Conservation (phyloP, 2,113 vertebrate species). For the Scalopus aquaticus region DNA sequence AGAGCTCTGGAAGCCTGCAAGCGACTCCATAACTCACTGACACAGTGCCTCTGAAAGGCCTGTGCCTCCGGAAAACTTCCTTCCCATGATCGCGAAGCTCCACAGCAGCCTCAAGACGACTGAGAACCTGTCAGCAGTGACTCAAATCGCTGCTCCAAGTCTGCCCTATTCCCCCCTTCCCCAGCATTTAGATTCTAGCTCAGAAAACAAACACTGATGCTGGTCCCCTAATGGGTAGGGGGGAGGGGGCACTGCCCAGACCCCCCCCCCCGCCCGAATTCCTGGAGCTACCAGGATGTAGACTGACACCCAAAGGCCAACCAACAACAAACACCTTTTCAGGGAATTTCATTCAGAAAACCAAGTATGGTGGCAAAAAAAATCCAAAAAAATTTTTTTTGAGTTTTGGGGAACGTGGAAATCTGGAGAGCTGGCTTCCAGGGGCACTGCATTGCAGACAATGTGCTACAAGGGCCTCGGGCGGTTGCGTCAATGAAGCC, state of each 20-base stretch:
- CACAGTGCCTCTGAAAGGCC: background rate
- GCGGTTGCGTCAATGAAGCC: constrained; percentile 73
- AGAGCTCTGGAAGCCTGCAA: background rate
- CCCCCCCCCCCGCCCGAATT: no score
- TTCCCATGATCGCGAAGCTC: background rate
- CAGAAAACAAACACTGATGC: background rate
- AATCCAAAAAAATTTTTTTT: no score
- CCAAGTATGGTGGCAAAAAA: background rate
- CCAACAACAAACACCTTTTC: constrained; percentile 30
- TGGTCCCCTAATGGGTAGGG: background rate
- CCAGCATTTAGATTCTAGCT: background rate
- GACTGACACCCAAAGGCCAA: no score
- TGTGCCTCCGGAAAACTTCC: background rate
- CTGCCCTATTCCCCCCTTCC: no score
- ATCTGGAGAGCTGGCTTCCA: constrained; percentile 54
- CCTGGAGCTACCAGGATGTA: no score
- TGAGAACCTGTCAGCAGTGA: background rate
- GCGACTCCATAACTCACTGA: background rate
- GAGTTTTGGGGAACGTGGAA: background rate
- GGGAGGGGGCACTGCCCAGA: background rate
- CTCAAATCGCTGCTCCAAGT: no score
- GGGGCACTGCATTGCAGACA: constrained; percentile 68
- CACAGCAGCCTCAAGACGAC: background rate
- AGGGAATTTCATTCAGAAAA: constrained; percentile 36
- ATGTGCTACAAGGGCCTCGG: constrained; percentile 51